Evolutionary conservation across 1,140 invertebrate species (phyloP), one percentile per base, ranked within the genome.

Genomic region (Lepidurus apus): DNA sequence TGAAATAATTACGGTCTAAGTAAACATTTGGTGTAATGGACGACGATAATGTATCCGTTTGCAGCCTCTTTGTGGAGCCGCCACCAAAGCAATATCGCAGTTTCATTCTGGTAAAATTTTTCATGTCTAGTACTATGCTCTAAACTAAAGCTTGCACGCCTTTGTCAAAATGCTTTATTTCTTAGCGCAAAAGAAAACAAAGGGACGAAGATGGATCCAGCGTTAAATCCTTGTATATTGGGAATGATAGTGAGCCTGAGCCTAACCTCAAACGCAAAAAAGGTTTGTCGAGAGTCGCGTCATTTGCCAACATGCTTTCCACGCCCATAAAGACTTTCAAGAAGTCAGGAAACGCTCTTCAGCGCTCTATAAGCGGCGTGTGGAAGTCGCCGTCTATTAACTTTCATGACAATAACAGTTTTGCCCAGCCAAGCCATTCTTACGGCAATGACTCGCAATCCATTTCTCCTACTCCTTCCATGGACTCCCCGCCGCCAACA

Each of bases 131-230:
- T n/a, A 1, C 77, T 74, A 24, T 5, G 34, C 34, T 34, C 34
- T 34, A 26, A 26, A 26, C 26, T 26, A 34, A 74, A 65, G 17
- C 80, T 80, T 43, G 21, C 43, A 43, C 42, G 24, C 17, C 34
- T 34, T 6, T 65, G 34, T 53, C 42, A 73, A 42, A 77, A 43
- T 73, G 76, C 42, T 7, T 42, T 6, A 13, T 77, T 78, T 78
- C 43, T 47, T 65, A 86, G 85, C 84, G 85, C 80, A 84, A 85
- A n/a, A 84, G 85, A 80, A 86, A 86, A 80, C 81, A 86, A 81
- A 84, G 83, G 3, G 83, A 84, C 34, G 85, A 84, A 80, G 77
- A 85, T 13, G 84, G 82, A 80, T 85, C 84, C 1, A 84, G 85
- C 83, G 85, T 85, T 45, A 83, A 84, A 78, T 85, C 85, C 5